Evolutionary conservation across 2,113 vertebrate species (phyloP).

Genomic region (Zosterops pallidus): DNA sequence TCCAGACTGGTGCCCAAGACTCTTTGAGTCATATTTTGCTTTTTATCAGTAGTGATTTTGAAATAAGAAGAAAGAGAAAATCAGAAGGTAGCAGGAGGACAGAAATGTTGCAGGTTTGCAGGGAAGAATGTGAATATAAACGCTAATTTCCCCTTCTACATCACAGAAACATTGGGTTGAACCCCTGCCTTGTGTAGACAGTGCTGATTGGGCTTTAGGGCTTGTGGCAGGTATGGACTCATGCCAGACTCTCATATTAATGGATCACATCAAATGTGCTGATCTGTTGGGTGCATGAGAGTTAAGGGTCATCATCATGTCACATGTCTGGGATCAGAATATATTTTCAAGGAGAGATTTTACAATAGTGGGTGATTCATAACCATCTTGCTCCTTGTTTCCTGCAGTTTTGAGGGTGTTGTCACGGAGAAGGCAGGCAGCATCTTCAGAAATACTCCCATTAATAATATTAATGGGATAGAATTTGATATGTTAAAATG

Average conservation of each 20-base stretch:
- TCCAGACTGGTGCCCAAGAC: background rate
- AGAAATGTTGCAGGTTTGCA: background rate
- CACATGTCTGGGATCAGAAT: background rate
- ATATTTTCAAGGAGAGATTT: background rate
- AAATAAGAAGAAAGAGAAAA: background rate
- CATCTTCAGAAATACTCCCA: background rate
- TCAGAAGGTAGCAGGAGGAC: background rate
- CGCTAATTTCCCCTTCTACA: background rate
- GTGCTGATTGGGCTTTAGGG: background rate
- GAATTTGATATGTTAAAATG: constrained; percentile 15
- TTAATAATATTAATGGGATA: background rate
- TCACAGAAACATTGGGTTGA: background rate
- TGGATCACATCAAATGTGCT: background rate
- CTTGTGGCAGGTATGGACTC: background rate
- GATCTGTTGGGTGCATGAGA: background rate
- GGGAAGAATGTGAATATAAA: background rate
- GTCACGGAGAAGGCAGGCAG: background rate
- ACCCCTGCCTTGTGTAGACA: background rate
- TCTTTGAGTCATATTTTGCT: background rate
- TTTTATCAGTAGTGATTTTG: background rate
- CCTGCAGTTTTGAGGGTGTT: background rate
- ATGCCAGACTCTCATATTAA: background rate
- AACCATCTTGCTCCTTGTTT: background rate
- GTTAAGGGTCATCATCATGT: background rate
- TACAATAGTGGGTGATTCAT: background rate